A percentile compares a stretch with the other conserved stretches of the same genome.
Evolutionary conservation across 2,888 invertebrate genomes (phyloP).

Genomic region (Caenorhabditis sp.): DNA sequence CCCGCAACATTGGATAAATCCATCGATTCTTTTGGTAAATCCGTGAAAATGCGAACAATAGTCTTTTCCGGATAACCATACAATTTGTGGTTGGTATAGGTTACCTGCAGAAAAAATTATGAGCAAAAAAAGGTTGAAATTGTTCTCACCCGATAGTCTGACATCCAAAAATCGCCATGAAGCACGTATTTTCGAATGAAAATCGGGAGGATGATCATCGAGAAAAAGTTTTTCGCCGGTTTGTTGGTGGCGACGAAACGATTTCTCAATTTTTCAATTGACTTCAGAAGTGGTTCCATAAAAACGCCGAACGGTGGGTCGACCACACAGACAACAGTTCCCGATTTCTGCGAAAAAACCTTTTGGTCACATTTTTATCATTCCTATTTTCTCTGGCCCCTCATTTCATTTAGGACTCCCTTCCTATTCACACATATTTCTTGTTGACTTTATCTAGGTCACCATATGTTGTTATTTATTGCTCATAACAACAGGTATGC

Average conservation of each 20-base stretch:
- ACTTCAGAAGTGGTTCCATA: slow-evolving; percentile 57
- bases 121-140: background rate
- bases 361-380: slow-evolving; percentile 3
- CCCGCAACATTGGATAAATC: slow-evolving; percentile 46
- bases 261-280: slow-evolving; percentile 50
- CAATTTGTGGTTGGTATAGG: slow-evolving; percentile 62
- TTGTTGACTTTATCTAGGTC: no score
- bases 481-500: no score
- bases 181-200: slow-evolving; percentile 62
- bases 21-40: slow-evolving; percentile 48
- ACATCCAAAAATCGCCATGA: slow-evolving; percentile 53
- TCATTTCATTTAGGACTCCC: no score
- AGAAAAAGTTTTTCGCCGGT: slow-evolving; percentile 17
- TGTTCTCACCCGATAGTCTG: slow-evolving; percentile 52
- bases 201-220: slow-evolving; percentile 53
- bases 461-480: no score
- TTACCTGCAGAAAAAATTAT: slow-evolving; percentile 43
- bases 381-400: no score
- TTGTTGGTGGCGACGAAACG: slow-evolving; percentile 25
- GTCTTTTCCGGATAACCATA: slow-evolving; percentile 53
- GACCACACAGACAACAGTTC: slow-evolving; percentile 47
- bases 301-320: slow-evolving; percentile 69
- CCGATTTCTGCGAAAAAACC: slow-evolving; percentile 37
- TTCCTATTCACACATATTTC: no score
- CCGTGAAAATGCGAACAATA: slow-evolving; percentile 63